These are phyloP conservation scores for Leucophora obtusa DNA, from an alignment of 2,888 invertebrate species.

Conservation along the genomic window DNA sequence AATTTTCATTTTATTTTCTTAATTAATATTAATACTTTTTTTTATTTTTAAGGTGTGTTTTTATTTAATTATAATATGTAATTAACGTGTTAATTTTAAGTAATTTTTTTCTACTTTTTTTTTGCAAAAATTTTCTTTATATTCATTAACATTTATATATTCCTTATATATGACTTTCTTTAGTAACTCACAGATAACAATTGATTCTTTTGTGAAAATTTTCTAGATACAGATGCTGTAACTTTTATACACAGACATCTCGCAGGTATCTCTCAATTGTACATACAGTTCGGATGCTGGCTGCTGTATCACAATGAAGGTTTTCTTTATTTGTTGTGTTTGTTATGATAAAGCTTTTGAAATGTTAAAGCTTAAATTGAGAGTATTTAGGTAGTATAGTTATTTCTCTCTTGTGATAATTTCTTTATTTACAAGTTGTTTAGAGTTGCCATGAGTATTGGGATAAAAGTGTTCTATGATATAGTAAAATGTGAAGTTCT, in stretches of 20 bases:
- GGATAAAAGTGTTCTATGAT: too few relatives aligned
- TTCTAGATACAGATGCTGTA: slow-evolving; percentile 62
- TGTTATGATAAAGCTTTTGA: slow-evolving; percentile 16
- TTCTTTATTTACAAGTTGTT: slow-evolving; percentile 9
- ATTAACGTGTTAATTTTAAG: neutral
- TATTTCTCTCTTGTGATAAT: slow-evolving; percentile 16
- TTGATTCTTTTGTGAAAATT: slow-evolving; percentile 61
- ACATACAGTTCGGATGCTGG: slow-evolving; percentile 28
- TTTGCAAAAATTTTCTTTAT: slow-evolving; percentile 46
- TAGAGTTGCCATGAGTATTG: slow-evolving; percentile 8
- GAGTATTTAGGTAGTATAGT: neutral
- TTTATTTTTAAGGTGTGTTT: neutral
- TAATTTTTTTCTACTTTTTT: slow-evolving; percentile 12
- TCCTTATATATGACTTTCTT: slow-evolving; percentile 56
- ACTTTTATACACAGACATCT: slow-evolving; percentile 43
- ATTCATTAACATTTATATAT: slow-evolving; percentile 43
- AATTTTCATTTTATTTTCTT: neutral
- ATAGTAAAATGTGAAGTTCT: too few relatives aligned
- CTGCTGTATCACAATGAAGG: slow-evolving; percentile 20
- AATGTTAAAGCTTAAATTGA: slow-evolving; percentile 29
- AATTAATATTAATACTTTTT: neutral
- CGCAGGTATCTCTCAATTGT: neutral
- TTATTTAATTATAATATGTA: neutral
- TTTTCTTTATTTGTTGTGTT: neutral
- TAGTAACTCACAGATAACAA: slow-evolving; percentile 62